Percentiles rank a stretch among this genome's conserved stretches.
phyloP scores from a whole-genome alignment of 2,888 invertebrate species.

The Tachystola acroxantha region DNA sequence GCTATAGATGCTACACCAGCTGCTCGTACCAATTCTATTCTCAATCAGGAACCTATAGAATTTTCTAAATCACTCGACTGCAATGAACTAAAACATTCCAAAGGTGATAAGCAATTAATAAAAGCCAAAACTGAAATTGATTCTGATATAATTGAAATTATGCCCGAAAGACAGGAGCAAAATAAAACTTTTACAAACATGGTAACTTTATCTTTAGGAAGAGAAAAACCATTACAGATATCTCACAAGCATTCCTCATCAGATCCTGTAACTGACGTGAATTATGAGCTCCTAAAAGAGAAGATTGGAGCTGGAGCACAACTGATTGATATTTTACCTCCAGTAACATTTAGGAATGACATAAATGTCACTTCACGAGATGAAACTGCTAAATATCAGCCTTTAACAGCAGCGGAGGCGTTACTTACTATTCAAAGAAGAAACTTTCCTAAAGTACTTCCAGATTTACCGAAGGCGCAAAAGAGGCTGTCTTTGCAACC shows the following conservation, averaged over 20 bases:
- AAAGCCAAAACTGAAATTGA: constrained; percentile 66
- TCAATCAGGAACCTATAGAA: constrained; percentile 88
- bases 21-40: constrained; percentile 83
- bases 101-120: constrained; percentile 40
- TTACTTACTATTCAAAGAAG: constrained; percentile 84
- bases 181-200: constrained; percentile 54
- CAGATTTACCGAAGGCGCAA: constrained; percentile 82
- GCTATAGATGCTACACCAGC: constrained; percentile 89
- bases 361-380: constrained; percentile 88
- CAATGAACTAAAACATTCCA: constrained; percentile 52
- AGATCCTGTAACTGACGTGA: constrained; percentile 81
- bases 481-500: constrained; percentile 84
- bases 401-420: constrained; percentile 83
- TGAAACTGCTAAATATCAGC: constrained; percentile 51
- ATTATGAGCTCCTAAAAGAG: constrained; percentile 58
- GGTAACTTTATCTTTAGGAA: constrained; percentile 50
- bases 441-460: constrained; percentile 91
- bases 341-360: constrained; percentile 73
- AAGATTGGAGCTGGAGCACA: constrained; percentile 39
- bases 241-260: constrained; percentile 82
- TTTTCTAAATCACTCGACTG: constrained; percentile 81
- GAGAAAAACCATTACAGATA: constrained; percentile 64
- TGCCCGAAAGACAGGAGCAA: constrained; percentile 22
- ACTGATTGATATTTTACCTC: constrained; percentile 55
- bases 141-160: constrained; percentile 25